phyloP scores from a whole-genome alignment of 2,888 invertebrate species.

The Camponotus fellah region DNA sequence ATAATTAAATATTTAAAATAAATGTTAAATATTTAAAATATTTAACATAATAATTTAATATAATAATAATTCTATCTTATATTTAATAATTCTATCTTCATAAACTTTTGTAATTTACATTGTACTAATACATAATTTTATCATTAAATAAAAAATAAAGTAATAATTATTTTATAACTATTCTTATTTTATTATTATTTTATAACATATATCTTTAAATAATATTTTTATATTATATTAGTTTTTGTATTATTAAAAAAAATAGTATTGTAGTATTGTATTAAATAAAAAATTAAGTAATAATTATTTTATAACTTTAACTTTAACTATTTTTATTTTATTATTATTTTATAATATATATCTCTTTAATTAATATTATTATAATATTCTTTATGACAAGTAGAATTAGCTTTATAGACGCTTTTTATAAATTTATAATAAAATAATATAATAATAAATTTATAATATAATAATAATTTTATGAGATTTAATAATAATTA shows the following conservation, averaged over 20 bases:
- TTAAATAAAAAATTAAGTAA: too few species aligned
- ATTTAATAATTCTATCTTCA: slow-evolving; percentile 19
- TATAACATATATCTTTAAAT: too few species aligned
- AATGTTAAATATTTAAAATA: too few species aligned
- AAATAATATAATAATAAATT: neutral
- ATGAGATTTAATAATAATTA: neutral
- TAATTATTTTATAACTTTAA: too few species aligned
- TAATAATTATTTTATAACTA: neutral
- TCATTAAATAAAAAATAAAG: neutral
- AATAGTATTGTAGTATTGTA: too few species aligned
- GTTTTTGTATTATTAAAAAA: neutral
- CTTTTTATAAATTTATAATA: neutral
- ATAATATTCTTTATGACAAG: neutral
- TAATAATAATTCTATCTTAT: too few species aligned
- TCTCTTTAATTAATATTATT: neutral
- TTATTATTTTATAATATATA: too few species aligned
- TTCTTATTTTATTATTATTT: neutral
- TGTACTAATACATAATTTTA: neutral
- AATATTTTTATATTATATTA: neutral
- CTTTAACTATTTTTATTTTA: too few species aligned
- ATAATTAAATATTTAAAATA: too few species aligned
- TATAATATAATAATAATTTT: neutral
- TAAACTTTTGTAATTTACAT: slow-evolving; percentile 9
- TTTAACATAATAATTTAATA: too few species aligned
- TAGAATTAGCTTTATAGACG: neutral